Conservation (phyloP, 2,797 vertebrate species). For the Acanthopagrus latus region DNA sequence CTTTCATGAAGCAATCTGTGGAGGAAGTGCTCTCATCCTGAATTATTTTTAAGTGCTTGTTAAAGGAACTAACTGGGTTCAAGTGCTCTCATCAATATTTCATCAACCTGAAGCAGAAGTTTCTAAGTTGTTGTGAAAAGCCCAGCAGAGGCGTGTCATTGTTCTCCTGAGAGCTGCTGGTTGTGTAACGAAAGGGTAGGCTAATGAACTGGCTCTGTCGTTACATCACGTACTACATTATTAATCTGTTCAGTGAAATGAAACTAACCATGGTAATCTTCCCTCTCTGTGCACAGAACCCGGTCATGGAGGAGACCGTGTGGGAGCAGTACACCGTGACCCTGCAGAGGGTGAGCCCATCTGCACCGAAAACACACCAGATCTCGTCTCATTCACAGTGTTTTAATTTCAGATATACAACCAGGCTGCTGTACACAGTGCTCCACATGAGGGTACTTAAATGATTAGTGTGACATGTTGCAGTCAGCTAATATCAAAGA, state of each 20-base stretch:
- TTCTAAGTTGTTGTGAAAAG: constrained; percentile 1
- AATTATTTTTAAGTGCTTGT: constrained; percentile 6
- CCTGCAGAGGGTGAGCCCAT: constrained; percentile 92
- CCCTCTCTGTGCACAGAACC: constrained; percentile 83
- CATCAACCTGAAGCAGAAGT: constrained; percentile 27
- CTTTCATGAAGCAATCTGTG: constrained; percentile 5
- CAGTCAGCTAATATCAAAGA: neutral
- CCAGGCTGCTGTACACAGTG: neutral
- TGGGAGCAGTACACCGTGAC: constrained; percentile 99
- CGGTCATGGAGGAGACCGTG: constrained; percentile 95
- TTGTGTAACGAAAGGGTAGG: constrained; percentile 53
- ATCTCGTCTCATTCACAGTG: constrained; percentile 14
- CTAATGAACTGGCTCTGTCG: constrained; percentile 55
- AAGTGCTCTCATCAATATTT: constrained; percentile 23
- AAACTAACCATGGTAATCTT: constrained; percentile 60
- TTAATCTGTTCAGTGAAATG: constrained; percentile 70
- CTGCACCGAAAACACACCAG: constrained; percentile 11
- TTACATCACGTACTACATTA: constrained; percentile 64
- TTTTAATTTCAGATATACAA: constrained; percentile 16
- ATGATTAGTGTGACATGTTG: constrained; percentile 14
- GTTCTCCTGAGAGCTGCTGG: constrained; percentile 36
- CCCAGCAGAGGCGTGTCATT: constrained; percentile 30
- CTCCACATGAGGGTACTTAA: constrained; percentile 10
- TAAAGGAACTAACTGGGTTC: constrained; percentile 9
- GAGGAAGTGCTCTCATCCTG: neutral